These are phyloP conservation scores for Enchytraeus crypticus DNA, from an alignment of 2,888 invertebrate species.

Conservation along the genomic window DNA sequence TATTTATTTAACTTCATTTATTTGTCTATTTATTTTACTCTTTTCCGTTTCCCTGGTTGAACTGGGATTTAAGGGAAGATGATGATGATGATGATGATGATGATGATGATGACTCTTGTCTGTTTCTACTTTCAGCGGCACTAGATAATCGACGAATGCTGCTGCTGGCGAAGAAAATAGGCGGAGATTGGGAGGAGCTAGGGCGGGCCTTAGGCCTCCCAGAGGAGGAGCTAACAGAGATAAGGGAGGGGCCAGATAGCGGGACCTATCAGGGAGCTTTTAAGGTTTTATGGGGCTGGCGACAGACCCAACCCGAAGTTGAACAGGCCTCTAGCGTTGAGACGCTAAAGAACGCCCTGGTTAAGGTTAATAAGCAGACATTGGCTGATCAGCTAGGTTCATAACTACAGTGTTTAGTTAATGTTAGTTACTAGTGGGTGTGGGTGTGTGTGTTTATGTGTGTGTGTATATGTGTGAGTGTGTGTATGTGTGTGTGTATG, in stretches of 20 bases:
- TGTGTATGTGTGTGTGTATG: too few species aligned
- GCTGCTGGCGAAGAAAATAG: conserved; percentile 17
- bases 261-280: conserved; percentile 19
- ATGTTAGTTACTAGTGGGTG: too few species aligned
- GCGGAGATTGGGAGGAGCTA: conserved; percentile 11
- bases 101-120: too few species aligned
- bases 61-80: too few species aligned
- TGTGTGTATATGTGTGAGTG: too few species aligned
- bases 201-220: conserved; percentile 12
- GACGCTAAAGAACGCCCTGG: conserved; percentile 6
- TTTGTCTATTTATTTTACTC: too few species aligned
- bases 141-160: conserved; percentile 17
- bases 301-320: not conserved
- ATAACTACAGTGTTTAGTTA: too few species aligned
- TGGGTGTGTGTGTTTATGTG: too few species aligned
- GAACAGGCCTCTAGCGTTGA: not conserved
- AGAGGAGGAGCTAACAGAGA: conserved; percentile 18
- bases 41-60: too few species aligned
- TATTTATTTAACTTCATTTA: too few species aligned
- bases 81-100: too few species aligned
- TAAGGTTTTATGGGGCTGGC: conserved; percentile 21
- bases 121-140: not conserved
- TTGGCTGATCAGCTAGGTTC: conserved; percentile 12
- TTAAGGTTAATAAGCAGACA: not conserved
- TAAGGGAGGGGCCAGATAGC: conserved; percentile 12